phyloP scores from a whole-genome alignment of 2,113 vertebrate species.

The Irena cyanogastra region DNA sequence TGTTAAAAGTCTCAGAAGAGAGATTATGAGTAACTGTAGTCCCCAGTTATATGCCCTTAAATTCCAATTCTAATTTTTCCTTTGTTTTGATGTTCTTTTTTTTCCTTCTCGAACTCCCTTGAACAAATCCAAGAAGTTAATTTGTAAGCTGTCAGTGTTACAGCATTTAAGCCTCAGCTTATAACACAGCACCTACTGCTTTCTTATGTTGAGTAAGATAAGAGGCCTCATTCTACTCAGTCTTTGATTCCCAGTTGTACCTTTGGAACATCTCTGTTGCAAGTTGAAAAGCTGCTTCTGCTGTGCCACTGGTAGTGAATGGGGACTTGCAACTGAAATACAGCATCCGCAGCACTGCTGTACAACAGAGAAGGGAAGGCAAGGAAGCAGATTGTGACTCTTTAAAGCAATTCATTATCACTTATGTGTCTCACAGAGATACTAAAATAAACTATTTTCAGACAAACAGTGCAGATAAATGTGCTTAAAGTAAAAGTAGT shows the following conservation, averaged over 20 bases:
- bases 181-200: neutral
- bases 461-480: neutral
- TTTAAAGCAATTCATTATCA: neutral
- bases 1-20: neutral
- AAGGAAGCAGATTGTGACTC: neutral
- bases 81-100: neutral
- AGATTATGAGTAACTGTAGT: neutral
- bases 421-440: neutral
- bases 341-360: neutral
- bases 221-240: neutral
- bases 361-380: neutral
- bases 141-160: neutral
- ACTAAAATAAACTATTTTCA: neutral
- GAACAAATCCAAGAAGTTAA: neutral
- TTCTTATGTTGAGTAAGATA: neutral
- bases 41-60: neutral
- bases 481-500: neutral
- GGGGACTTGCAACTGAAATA: neutral
- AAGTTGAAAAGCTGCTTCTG: neutral
- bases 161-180: fast-evolving
- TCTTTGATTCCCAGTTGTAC: neutral
- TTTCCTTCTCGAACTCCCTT: neutral
- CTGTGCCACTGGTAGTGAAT: neutral
- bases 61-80: neutral
- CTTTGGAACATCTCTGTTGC: neutral